A percentile compares a stretch with the other conserved stretches of the same genome.
Conservation (phyloP, 2,113 vertebrate genomes). For the Zeus faber region DNA sequence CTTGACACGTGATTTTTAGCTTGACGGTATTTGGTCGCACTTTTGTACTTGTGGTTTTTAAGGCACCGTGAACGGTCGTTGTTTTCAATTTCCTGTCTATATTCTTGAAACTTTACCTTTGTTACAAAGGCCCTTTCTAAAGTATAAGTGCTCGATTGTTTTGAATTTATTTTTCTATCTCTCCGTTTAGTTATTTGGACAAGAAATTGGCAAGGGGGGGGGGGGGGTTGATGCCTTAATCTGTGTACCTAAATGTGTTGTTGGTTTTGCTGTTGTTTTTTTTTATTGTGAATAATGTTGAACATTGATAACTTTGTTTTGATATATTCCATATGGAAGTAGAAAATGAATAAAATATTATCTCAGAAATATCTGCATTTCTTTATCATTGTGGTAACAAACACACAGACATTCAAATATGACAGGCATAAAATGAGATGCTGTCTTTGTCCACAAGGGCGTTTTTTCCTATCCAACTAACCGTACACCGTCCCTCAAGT, state of each 20-base stretch:
- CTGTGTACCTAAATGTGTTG: slow-evolving; percentile 25
- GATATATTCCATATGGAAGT: slow-evolving; percentile 46
- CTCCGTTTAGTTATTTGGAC: slow-evolving; percentile 31
- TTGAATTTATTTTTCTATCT: slow-evolving; percentile 57
- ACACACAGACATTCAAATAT: too few species aligned
- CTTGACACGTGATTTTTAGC: neutral
- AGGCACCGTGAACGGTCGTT: slow-evolving; percentile 40
- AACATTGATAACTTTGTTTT: slow-evolving; percentile 45
- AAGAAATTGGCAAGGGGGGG: slow-evolving; percentile 28
- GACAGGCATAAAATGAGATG: too few species aligned
- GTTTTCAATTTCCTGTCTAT: slow-evolving; percentile 33
- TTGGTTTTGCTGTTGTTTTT: slow-evolving; percentile 35
- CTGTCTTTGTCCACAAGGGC: too few species aligned
- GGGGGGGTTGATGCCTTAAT: slow-evolving; percentile 56
- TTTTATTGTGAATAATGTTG: slow-evolving; percentile 30
- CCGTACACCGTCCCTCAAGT: too few species aligned
- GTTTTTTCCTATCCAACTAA: too few species aligned
- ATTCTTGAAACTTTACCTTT: slow-evolving; percentile 41
- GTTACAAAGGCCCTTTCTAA: slow-evolving; percentile 42
- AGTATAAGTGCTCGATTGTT: too few species aligned
- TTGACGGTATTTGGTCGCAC: slow-evolving; percentile 30
- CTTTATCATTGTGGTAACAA: slow-evolving; percentile 2
- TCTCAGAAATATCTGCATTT: slow-evolving; percentile 1
- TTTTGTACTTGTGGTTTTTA: slow-evolving; percentile 45
- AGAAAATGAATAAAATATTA: slow-evolving; percentile 39